phyloP scores from a whole-genome alignment of 2,888 invertebrate species.

The Ophion slaviceki region DNA sequence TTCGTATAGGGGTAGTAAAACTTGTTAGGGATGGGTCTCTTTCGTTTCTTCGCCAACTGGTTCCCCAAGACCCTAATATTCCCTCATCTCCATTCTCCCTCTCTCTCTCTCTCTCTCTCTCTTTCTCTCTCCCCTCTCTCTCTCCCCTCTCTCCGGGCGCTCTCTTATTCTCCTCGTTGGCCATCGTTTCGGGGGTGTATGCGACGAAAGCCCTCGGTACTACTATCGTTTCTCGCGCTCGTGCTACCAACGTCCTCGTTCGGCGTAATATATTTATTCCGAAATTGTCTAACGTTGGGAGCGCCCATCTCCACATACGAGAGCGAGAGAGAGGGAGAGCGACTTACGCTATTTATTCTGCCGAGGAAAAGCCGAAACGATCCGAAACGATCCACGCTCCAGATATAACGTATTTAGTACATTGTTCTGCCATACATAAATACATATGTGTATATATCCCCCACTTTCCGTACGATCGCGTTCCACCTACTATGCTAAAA shows the following conservation, averaged over 20 bases:
- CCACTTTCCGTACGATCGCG: background rate
- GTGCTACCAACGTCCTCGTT: constrained; percentile 48
- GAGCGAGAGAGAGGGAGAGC: constrained; percentile 32
- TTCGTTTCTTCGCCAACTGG: constrained; percentile 63
- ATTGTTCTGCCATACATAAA: constrained; percentile 33
- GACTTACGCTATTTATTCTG: constrained; percentile 55
- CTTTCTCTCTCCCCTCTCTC: constrained; percentile 8
- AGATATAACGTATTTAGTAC: constrained; percentile 58
- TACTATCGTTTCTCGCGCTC: constrained; percentile 34
- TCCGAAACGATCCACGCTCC: constrained; percentile 61
- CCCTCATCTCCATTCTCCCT: constrained; percentile 29
- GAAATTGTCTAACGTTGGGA: constrained; percentile 64
- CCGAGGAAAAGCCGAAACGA: constrained; percentile 59
- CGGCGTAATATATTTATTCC: constrained; percentile 63
- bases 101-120: constrained; percentile 12
- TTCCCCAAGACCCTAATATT: constrained; percentile 60
- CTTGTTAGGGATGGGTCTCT: constrained; percentile 62
- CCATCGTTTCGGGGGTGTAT: constrained; percentile 38
- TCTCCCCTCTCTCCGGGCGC: background rate
- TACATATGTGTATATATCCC: constrained; percentile 5
- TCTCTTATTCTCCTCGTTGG: constrained; percentile 14
- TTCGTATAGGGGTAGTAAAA: constrained; percentile 60
- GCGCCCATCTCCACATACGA: constrained; percentile 52
- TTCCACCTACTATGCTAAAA: constrained; percentile 17
- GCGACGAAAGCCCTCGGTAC: constrained; percentile 34